Conservation (phyloP, 2,797 vertebrate species). For the Acanthurus tractus region DNA sequence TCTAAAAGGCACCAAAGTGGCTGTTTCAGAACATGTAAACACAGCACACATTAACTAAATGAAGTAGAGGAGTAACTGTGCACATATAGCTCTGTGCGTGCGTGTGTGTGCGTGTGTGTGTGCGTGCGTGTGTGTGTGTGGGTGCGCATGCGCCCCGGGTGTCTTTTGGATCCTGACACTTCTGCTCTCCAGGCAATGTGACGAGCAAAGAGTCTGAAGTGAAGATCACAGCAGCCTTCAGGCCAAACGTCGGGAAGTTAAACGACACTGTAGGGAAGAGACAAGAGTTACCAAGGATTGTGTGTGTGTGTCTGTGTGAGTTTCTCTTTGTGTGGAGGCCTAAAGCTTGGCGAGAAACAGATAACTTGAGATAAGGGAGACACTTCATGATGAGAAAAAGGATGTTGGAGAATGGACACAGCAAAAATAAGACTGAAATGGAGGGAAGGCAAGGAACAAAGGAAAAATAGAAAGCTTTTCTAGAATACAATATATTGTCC, state of each 20-base stretch:
- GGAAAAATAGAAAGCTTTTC: slow-evolving; percentile 23
- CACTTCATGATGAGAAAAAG: slow-evolving; percentile 55
- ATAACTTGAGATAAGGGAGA: slow-evolving; percentile 58
- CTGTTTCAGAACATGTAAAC: slow-evolving; percentile 10
- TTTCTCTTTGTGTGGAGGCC: not conserved
- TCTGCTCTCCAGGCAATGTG: slow-evolving; percentile 46
- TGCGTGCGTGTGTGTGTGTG: no score
- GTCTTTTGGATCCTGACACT: slow-evolving; percentile 33
- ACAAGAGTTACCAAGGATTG: slow-evolving; percentile 1
- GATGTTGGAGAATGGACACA: slow-evolving; percentile 33
- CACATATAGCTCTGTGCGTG: not conserved
- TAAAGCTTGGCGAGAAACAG: slow-evolving; percentile 23
- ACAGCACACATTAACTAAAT: not conserved
- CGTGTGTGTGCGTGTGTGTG: not conserved
- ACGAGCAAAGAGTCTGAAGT: slow-evolving; percentile 45
- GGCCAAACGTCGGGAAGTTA: slow-evolving; percentile 52
- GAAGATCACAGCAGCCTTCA: slow-evolving; percentile 63
- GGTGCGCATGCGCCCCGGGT: not conserved
- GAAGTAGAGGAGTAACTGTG: slow-evolving; percentile 2
- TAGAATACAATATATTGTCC: slow-evolving; percentile 61
- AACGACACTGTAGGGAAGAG: slow-evolving; percentile 32
- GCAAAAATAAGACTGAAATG: slow-evolving; percentile 33
- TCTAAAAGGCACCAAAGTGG: not conserved
- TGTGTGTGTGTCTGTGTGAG: not conserved
- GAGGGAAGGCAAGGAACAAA: slow-evolving; percentile 16